Evolutionary conservation across 2,797 vertebrate species (phyloP), one percentile per base, ranked within the genome.

Genomic region (Centropyge bicolor): DNA sequence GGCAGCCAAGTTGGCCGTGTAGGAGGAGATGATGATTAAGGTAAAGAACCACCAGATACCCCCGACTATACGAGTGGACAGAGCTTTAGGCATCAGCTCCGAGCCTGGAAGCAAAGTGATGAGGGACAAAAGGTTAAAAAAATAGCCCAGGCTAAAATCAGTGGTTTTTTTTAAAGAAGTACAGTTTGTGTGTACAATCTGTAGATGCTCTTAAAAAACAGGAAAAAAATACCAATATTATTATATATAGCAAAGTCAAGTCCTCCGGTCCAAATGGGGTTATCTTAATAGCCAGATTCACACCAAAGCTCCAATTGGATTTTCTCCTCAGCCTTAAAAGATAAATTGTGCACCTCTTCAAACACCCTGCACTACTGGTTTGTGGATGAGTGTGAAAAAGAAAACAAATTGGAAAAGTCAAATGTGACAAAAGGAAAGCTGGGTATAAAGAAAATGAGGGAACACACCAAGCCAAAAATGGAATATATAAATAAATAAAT

Each of bases 1-100:
- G 85, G 98, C 98, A 62, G 98, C 98, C 94, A 99, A 90, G 94
- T 99, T 99, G 89, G 98, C 98, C 76, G 98, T 99, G 87, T 99
- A 99, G 85, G 98, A 99, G 76, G 98, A 99, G 92, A 99, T 98
- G 95, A 99, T 98, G 95, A 99, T 98, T 86, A 99, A 91, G 74
- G 98, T 99, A 87, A 99, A 99, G 94, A 99, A 99, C 98, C 98
- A 99, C 98, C 98, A 99, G 93, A 99, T 99, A 69, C 98, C 98
- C 74, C 97, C 98, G 62, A 99, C 96, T 92, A 99, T 99, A 91
- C 98, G 96, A 70, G 98, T 99, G 14, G 98, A 99, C 82, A 98
- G 95, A 93, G 98, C 98, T 95, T 98, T 99, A 64, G 98, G 98
- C 98, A 99, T 99, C 91, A 99, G 92, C 91, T 99, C 98, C 48